These are phyloP conservation scores for Drosophila kanekoi DNA, from an alignment of 2,888 invertebrate species.

Conservation along the genomic window DNA sequence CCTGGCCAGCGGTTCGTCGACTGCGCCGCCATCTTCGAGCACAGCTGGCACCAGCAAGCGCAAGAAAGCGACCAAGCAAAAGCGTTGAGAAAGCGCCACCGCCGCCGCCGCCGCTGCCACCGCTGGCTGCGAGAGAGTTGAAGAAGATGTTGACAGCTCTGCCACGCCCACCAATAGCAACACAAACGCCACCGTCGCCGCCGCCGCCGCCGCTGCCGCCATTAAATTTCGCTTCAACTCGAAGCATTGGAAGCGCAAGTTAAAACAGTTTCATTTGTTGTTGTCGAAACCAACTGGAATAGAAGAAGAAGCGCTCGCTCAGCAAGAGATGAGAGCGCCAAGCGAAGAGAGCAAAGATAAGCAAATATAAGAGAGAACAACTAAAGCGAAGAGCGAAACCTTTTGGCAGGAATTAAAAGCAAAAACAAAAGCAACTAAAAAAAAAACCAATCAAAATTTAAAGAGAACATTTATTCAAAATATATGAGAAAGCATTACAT, in stretches of 20 bases:
- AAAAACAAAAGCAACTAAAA: too few relatives aligned
- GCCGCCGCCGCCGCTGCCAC: not conserved
- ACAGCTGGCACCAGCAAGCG: conserved; percentile 78
- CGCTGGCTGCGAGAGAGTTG: not conserved
- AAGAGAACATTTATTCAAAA: conserved; percentile 18
- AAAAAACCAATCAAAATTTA: conserved; percentile 46
- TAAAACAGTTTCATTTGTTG: conserved; percentile 67
- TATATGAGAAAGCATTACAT: conserved; percentile 35
- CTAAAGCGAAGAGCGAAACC: not conserved
- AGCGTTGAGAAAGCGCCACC: conserved; percentile 78
- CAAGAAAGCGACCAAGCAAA: conserved; percentile 83
- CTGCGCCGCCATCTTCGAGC: conserved; percentile 26
- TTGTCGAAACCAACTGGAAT: conserved; percentile 53
- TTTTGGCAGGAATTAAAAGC: conserved; percentile 27
- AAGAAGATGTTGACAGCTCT: conserved; percentile 5
- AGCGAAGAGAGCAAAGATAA: conserved; percentile 1
- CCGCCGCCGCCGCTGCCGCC: conserved; percentile 43
- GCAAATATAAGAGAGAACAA: conserved; percentile 1
- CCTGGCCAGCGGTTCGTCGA: conserved; percentile 46
- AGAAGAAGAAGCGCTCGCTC: not conserved
- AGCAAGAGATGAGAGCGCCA: conserved; percentile 3
- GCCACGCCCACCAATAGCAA: conserved; percentile 23
- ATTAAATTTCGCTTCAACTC: conserved; percentile 74
- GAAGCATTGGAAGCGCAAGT: conserved; percentile 72
- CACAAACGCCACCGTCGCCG: conserved; percentile 6